Conservation (phyloP, 2,797 vertebrate genomes). For the Apogon hyalosoma region DNA sequence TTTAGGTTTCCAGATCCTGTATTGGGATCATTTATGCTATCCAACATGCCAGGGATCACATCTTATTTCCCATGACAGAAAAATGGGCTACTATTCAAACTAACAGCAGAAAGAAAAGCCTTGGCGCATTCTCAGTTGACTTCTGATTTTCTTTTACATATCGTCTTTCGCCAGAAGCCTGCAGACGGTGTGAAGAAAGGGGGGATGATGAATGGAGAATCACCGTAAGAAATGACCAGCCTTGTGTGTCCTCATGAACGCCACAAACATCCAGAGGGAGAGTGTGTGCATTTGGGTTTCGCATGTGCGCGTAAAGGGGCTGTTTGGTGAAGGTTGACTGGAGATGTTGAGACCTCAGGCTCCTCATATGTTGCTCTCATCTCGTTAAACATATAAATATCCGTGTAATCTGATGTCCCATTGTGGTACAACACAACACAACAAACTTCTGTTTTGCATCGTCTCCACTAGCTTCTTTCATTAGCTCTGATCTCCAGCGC, state of each 20-base stretch:
- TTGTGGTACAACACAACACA: slow-evolving; percentile 31
- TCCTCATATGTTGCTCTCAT: slow-evolving; percentile 43
- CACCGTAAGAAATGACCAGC: slow-evolving; percentile 50
- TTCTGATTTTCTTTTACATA: slow-evolving; percentile 52
- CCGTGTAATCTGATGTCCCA: slow-evolving; percentile 37
- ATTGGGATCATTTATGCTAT: slow-evolving; percentile 43
- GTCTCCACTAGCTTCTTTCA: slow-evolving; percentile 48
- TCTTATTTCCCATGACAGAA: slow-evolving; percentile 57
- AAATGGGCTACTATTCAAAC: slow-evolving; percentile 58
- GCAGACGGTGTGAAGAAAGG: slow-evolving; percentile 35
- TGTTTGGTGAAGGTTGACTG: slow-evolving; percentile 25
- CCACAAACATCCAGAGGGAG: slow-evolving; percentile 24
- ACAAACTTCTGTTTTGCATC: slow-evolving; percentile 57
- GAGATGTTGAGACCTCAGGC: slow-evolving; percentile 40
- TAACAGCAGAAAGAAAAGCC: slow-evolving; percentile 48
- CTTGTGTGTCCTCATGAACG: slow-evolving; percentile 46
- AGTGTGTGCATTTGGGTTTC: not conserved
- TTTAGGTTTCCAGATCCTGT: slow-evolving; percentile 33
- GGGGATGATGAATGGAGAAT: slow-evolving; percentile 52
- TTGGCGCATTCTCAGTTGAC: slow-evolving; percentile 43
- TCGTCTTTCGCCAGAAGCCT: slow-evolving; percentile 50
- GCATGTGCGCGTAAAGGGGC: not conserved
- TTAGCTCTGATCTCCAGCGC: slow-evolving; percentile 57
- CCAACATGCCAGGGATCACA: slow-evolving; percentile 54
- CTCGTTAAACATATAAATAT: slow-evolving; percentile 49